These are phyloP conservation scores for Otocyon megalotis DNA, from an alignment of 2,113 vertebrate genomes.

Conservation along the genomic window DNA sequence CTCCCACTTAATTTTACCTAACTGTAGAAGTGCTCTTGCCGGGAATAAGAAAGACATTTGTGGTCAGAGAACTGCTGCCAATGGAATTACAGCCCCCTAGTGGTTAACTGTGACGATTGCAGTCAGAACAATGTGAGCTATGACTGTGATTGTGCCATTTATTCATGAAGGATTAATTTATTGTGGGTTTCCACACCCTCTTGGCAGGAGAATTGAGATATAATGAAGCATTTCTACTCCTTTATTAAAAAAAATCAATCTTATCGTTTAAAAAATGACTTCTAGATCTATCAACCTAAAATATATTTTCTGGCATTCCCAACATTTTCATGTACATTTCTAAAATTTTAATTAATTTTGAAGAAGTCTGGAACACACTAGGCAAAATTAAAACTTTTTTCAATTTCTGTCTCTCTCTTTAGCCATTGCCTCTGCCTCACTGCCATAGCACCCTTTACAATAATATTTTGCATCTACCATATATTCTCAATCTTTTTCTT, in stretches of 20 bases:
- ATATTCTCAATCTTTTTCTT: not conserved
- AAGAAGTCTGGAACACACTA: not conserved
- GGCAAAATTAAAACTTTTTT: not conserved
- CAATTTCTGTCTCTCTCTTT: not conserved
- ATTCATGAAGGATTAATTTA: not conserved
- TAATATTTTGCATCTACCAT: not conserved
- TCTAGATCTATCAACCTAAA: not conserved
- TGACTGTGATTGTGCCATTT: not conserved
- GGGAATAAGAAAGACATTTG: not conserved
- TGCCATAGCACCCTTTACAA: not conserved
- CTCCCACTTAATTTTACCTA: slow-evolving; percentile 7
- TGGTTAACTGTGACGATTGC: slow-evolving; percentile 24
- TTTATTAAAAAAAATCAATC: not conserved
- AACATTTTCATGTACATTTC: not conserved
- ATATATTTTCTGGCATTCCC: not conserved
- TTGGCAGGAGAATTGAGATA: not conserved
- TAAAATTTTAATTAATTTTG: slow-evolving; percentile 54
- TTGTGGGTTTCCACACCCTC: not conserved
- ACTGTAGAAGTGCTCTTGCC: not conserved
- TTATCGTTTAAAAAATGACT: not conserved
- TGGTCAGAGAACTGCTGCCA: not conserved
- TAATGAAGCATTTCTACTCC: not conserved
- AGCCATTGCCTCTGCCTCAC: not conserved
- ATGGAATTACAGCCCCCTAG: slow-evolving; percentile 29
- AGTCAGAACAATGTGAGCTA: not conserved